Evolutionary conservation across 37 sponge, comb jelly and placozoan species (phyloP).

Genomic region (Ianthella basta): DNA sequence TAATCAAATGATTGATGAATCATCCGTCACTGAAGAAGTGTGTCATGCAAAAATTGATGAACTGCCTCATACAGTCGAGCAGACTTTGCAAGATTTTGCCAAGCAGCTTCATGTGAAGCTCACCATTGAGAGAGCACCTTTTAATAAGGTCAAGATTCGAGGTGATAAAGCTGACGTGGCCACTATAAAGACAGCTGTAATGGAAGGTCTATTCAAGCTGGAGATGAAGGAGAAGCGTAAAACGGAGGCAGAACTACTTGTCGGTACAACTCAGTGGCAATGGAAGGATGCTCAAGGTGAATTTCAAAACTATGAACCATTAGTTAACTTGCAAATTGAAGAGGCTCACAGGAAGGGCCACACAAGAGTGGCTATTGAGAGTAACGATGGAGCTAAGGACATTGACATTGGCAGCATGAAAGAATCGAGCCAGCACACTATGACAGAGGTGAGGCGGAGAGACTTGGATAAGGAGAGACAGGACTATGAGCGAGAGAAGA

Average conservation of each 20-base stretch:
- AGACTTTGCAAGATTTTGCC: not conserved
- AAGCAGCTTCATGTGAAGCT: slow-evolving; percentile 14
- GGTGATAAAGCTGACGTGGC: not conserved
- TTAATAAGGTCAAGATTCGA: not conserved
- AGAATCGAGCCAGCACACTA: not conserved
- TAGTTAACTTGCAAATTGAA: not conserved
- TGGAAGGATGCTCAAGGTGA: slow-evolving; percentile 1
- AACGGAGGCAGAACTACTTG: not conserved
- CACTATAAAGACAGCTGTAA: not conserved
- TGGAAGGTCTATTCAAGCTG: not conserved
- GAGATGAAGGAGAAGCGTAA: not conserved
- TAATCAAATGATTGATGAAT: not conserved
- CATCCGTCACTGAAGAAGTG: not conserved
- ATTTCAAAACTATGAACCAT: slow-evolving; percentile 16
- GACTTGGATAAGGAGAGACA: slow-evolving; percentile 10
- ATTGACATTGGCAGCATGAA: not conserved
- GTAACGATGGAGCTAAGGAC: not conserved
- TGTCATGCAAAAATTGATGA: not conserved
- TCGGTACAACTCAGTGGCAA: not conserved
- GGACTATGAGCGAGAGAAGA: not conserved
- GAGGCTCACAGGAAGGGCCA: slow-evolving; percentile 9
- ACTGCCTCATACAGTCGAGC: not conserved
- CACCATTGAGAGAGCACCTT: slow-evolving; percentile 1
- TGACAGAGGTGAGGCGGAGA: not conserved
- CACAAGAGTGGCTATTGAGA: not conserved